These are phyloP conservation scores for Catostomus latipinnis DNA, from an alignment of 2,797 vertebrate genomes.

Conservation along the genomic window DNA sequence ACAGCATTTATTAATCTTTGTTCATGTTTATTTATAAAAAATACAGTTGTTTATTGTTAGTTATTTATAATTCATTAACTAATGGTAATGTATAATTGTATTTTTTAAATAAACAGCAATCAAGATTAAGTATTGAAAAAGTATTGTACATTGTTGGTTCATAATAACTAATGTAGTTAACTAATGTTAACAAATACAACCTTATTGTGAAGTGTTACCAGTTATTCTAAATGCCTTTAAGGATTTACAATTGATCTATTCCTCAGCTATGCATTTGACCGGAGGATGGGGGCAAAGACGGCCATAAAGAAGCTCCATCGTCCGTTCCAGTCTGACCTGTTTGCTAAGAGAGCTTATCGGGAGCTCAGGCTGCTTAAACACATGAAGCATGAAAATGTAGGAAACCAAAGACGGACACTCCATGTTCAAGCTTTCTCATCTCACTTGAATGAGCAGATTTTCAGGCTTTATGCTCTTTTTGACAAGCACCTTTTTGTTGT, in stretches of 20 bases:
- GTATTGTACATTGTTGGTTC: no score
- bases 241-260: background rate
- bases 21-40: no score
- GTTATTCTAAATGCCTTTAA: background rate
- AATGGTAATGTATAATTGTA: no score
- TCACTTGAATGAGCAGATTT: background rate
- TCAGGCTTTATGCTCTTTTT: background rate
- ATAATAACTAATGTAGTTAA: no score
- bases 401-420: background rate
- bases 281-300: slow-evolving; percentile 86
- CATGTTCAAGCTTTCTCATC: background rate
- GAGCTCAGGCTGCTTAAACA: slow-evolving; percentile 94
- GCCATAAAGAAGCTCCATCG: slow-evolving; percentile 97
- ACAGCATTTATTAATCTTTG: no score
- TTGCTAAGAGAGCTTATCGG: slow-evolving; percentile 91
- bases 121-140: no score
- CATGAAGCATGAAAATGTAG: slow-evolving; percentile 96
- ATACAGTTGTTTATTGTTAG: no score
- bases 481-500: background rate
- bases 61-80: no score
- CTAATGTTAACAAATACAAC: no score
- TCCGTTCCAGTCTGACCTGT: slow-evolving; percentile 95
- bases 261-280: slow-evolving; percentile 87
- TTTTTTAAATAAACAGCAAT: no score
- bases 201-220: no score